Evolutionary conservation across 2,113 vertebrate genomes (phyloP).

Genomic region (Petroica traversi): DNA sequence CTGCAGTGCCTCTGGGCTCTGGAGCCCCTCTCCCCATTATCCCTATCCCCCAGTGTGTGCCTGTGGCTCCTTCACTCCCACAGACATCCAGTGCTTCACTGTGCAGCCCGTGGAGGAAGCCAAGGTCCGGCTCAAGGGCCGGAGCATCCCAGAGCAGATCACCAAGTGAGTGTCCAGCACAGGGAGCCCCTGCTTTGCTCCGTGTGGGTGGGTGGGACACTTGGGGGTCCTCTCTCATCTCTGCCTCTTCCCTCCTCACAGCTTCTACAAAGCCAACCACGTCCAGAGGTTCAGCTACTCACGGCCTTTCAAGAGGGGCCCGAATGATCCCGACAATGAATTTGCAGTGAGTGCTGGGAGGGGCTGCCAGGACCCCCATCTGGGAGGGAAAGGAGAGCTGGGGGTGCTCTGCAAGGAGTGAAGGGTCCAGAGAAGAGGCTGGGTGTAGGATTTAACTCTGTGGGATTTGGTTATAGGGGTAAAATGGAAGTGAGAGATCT

Average conservation of each 20-base stretch:
- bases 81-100: slow-evolving; percentile 68
- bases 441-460: too few species aligned
- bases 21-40: not conserved
- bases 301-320: slow-evolving; percentile 57
- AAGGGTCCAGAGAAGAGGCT: not conserved
- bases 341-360: slow-evolving; percentile 47
- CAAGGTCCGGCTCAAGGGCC: not conserved
- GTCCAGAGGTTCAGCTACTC: slow-evolving; percentile 64
- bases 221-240: accelerated
- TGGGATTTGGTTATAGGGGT: too few species aligned
- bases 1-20: not conserved
- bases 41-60: not conserved
- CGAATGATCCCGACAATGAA: slow-evolving; percentile 53
- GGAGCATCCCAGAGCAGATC: slow-evolving; percentile 60
- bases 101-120: slow-evolving; percentile 46
- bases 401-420: not conserved
- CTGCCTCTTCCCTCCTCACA: not conserved
- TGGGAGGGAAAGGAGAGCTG: not conserved
- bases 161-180: slow-evolving; percentile 28
- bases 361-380: not conserved
- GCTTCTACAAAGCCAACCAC: slow-evolving; percentile 66
- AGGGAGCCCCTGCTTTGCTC: not conserved
- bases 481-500: too few species aligned
- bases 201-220: accelerated
- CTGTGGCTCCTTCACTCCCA: slow-evolving; percentile 13